Evolutionary conservation across 2,888 invertebrate genomes (phyloP), one percentile per base, ranked within the genome.

Genomic region (Sarcophaga caerulescens): DNA sequence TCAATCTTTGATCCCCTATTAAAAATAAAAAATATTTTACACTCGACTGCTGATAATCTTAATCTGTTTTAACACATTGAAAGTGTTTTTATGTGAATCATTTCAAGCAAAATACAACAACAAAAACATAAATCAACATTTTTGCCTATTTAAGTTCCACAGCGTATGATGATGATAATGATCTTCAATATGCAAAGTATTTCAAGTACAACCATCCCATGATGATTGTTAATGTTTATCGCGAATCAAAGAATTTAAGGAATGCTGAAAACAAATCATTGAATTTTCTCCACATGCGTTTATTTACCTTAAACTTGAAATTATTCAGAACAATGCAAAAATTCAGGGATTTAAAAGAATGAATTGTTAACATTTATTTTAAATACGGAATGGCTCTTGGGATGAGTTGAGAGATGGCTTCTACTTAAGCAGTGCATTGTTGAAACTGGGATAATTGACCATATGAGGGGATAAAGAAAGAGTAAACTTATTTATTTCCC

Each of bases 281-380:
- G 35, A 35, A 62, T 69, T 63, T 63, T 25, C 14, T 35, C 21
- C 60, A 60, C n/a, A 60, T 11, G 21, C 23, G 23, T 25, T 68
- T 80, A 25, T 76, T 76, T 76, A 81, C 81, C 76, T 81, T 81
- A 76, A 76, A 76, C 69, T 76, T 76, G 57, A 76, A 70, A 44
- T 62, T 65, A 25, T 60, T 68, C 66, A 73, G 8, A 17, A 45
- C n/a, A 71, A 73, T 59, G 59, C 4, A 14, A 57, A 62, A 47
- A 35, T 35, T 3, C 75, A 81, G 60, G 6, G 45, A 66, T 3
- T 23, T 14, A 73, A 80, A 73, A n/a, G 35, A 73, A 47, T 73
- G 25, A 12, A 25, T 10, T 60, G 52, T 52, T 52, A 8, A 52
- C 12, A 52, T 14, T 47, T 47, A 11, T 47, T 47, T 12, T 12